These are phyloP conservation scores for Nothoprocta perdicaria DNA, from an alignment of 2,113 vertebrate species.

Conservation along the genomic window DNA sequence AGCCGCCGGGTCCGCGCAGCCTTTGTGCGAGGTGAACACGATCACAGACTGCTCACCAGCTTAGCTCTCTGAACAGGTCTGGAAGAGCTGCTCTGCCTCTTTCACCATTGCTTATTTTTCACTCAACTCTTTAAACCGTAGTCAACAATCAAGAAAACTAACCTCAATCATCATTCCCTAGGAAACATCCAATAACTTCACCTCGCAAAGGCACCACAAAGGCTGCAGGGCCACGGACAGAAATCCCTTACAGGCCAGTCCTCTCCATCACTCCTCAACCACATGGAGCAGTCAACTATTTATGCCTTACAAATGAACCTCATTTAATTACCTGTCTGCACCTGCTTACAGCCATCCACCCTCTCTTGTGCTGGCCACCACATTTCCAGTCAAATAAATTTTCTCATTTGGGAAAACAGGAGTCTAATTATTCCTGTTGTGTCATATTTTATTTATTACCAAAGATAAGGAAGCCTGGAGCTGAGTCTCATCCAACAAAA, in stretches of 20 bases:
- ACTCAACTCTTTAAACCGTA: not conserved
- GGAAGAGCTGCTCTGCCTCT: not conserved
- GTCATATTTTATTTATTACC: not conserved
- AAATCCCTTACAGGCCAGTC: accelerated
- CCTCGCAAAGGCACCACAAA: accelerated
- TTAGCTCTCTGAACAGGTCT: accelerated
- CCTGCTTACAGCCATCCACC: not conserved
- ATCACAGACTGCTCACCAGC: not conserved
- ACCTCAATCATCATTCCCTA: not conserved
- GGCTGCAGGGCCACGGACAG: not conserved
- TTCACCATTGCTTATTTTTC: too few relatives aligned
- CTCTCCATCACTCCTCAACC: not conserved
- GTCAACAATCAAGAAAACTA: accelerated
- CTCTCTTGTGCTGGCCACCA: not conserved
- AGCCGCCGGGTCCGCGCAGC: not conserved
- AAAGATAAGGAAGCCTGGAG: not conserved
- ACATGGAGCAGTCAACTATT: not conserved
- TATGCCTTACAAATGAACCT: not conserved
- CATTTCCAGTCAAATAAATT: not conserved
- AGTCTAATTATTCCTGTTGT: not conserved
- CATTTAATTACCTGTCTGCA: not conserved
- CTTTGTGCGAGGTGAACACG: not conserved
- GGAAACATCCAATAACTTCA: accelerated
- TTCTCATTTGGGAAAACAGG: accelerated
- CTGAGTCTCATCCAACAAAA: not conserved